Base-by-base conservation (phyloP, 1,140 invertebrate genomes). In the Cardiocondyla obscurior region DNA sequence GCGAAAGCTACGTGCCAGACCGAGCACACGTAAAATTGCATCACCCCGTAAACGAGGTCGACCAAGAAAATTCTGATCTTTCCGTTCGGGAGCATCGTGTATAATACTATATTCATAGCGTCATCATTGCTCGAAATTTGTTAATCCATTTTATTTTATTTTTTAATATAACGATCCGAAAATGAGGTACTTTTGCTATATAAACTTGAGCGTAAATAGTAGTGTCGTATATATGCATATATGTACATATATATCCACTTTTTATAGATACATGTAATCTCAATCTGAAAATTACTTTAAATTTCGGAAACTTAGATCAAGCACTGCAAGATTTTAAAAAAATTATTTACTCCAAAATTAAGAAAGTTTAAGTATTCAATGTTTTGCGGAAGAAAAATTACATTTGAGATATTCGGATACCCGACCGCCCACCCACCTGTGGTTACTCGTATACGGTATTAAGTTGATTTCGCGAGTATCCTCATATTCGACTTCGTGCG, bases 31-130 rank as follows among this genome's bases (percentile, higher is more conserved):
- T 39, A 90, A 90, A 69, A 83, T 85, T n/a, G 81, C 77, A 28
- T 46, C 85, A 0, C 46, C 87, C 0, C 85, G 87, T 42, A 90
- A 90, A 82, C 86, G 88, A 1, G 90, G 90, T 10, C 81, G 90
- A 30, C 84, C 88, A 25, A 73, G 87, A 49, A 90, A 91, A 51
- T 76, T 90, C 67, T 90, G 90, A 91, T 90, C 44, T 30, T 69
- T 76, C 67, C 46, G 16, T 12, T 10, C 42, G 22, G 14, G 4
- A 55, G 14, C 7, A 60, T 25, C 14, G 33, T 64, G 58, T 76
- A 64, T 36, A 64, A 64, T 64, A 76, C 3, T 49, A 16, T 64
- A 62, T 3, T 46, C 25, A 6, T 44, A 74, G 5, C 25, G 3
- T 10, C 51, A 1, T 3, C n/a, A 30, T 33, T n/a, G 12, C 14